Base-by-base conservation (phyloP, 2,113 vertebrate species). In the Daphoenositta chrysoptera region DNA sequence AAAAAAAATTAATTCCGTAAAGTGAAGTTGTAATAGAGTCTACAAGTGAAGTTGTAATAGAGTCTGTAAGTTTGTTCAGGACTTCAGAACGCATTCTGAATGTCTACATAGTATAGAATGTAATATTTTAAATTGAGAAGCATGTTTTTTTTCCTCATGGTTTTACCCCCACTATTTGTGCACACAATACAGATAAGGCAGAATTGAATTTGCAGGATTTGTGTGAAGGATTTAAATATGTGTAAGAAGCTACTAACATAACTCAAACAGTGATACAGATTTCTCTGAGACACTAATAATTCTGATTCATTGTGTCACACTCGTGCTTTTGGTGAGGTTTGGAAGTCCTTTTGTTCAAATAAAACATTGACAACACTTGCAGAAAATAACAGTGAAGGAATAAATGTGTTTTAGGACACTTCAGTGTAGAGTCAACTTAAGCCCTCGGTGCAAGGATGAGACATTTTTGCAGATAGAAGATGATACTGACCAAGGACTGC, bases 131-230 rank as follows among this genome's bases (percentile, higher is more conserved):
- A 85, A 79, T 30, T 0, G 2, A 47, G 54, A 71, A 79, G 20
- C 31, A 45, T 0, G 3, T 6, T 8, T 15, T 31, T 69, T 86
- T 70, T 54, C 23, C 10, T 44, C 65, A 16, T 3, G 3, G 0
- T 47, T 84, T 84, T 73, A 30, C 16, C 10, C 12, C 2, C 14
- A 6, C 5, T 87, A 1, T 63, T 76, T 68, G 28, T 79, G 17
- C 21, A 15, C 58, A 20, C 15, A 13, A 0, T 60, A 44, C 21
- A 60, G 27, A 17, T 78, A 44, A 66, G 21, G 35, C 47, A 65
- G n/a, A 66, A 33, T 2, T 81, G 28, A 61, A 60, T 73, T 78
- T 68, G 13, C 33, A 64, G 51, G 12, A 21, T 51, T 87, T 71
- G 8, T 60, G 10, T 68, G 45, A 78, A 79, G 24, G 11, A 39